Evolutionary conservation across 2,888 invertebrate genomes (phyloP).

Genomic region (Schizotus pectinicornis): DNA sequence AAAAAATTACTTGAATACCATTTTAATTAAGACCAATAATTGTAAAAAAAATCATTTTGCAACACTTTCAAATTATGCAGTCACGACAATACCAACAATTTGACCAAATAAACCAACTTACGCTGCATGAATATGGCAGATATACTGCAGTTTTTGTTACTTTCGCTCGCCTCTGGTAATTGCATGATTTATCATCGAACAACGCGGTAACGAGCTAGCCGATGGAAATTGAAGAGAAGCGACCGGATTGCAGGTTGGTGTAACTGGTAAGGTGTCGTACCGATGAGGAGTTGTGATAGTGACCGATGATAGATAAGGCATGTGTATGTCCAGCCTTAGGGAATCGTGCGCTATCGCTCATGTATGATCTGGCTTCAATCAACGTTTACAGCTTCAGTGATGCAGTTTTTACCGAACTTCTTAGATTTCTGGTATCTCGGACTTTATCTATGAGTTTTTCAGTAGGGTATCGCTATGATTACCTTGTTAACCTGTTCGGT

Average conservation of each 20-base stretch:
- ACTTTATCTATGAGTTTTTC: constrained; percentile 13
- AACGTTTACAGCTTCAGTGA: constrained; percentile 28
- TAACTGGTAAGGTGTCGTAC: constrained; percentile 40
- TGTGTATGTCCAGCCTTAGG: constrained; percentile 46
- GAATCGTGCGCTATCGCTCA: constrained; percentile 49
- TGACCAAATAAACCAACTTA: too few relatives aligned
- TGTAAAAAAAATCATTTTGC: too few relatives aligned
- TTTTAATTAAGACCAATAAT: too few relatives aligned
- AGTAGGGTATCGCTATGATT: constrained; percentile 18
- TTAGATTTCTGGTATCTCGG: constrained; percentile 19
- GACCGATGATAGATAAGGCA: constrained; percentile 42
- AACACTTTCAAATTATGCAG: too few relatives aligned
- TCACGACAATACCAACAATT: too few relatives aligned
- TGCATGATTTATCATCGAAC: neutral
- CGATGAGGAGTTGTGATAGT: constrained; percentile 45
- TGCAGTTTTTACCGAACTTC: constrained; percentile 19
- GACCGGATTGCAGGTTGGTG: neutral
- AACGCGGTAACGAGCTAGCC: neutral
- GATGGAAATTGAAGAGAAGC: constrained; percentile 5
- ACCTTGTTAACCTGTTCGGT: constrained; percentile 11
- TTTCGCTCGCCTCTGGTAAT: constrained; percentile 1
- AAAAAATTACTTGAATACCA: constrained; percentile 1
- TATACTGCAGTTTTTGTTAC: neutral
- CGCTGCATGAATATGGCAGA: too few relatives aligned
- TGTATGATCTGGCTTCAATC: constrained; percentile 46